Base-by-base conservation (phyloP, 1,140 invertebrate species). In the Himalopsyche phryganea region DNA sequence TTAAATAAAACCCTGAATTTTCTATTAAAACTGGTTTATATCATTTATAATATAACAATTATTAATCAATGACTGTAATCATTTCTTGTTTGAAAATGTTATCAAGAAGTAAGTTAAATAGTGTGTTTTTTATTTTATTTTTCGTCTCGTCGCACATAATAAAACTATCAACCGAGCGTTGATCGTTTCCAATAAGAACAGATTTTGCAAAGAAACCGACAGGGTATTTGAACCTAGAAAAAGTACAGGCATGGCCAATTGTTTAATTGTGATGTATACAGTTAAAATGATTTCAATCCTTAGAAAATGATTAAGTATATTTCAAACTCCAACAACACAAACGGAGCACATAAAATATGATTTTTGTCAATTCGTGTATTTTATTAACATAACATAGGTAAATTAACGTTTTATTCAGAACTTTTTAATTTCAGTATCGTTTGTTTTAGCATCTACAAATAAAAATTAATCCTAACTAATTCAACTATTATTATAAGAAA, bases 161-260 rank as follows among this genome's bases (percentile, higher is more conserved):
- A 5, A 5, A 5, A 28, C 9, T 28, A 9, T 28, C 23, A 28
- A 28, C 23, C 4, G 9, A 28, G 23, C 3, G 4, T 28, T 28
- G 23, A 28, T 28, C 3, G 23, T 28, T 28, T 28, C 23, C 23
- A 28, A 28, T 28, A 28, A 28, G 3, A 5, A 9, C 23, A 28
- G 23, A 28, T 28, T 28, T 28, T 28, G 23, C 57, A 55, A 63
- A 59, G 48, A 63, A 64, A 64, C 62, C 54, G 62, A 64, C 62
- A 64, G 62, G 62, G 62, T 64, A 64, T 60, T 64, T 60, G 58
- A 64, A 58, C 62, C 62, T 63, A 63, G 61, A 63, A 63, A 28
- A 48, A 57, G 42, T 64, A 58, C 62, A 58, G 62, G 62, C 62
- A 49, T 60, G 62, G 62, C 62, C 62, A 57, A 57, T 60, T 53